A percentile compares a stretch with the other conserved stretches of the same genome.
Conservation (phyloP, 2,113 vertebrate species). For the Nipponia nippon region DNA sequence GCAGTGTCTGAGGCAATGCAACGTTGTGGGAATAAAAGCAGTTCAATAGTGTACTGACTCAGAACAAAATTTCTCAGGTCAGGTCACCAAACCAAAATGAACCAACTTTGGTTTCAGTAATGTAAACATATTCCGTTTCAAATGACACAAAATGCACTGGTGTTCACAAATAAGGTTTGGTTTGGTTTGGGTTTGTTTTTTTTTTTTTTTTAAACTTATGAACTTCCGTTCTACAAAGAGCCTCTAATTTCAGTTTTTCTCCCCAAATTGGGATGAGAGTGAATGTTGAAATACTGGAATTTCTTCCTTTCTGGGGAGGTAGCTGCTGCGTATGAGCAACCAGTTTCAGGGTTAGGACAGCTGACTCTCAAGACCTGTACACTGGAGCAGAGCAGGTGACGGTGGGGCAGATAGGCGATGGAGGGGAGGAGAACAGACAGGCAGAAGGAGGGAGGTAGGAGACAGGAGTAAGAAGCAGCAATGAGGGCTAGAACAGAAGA, state of each 20-base stretch:
- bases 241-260: conserved; percentile 32
- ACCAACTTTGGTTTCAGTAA: conserved; percentile 36
- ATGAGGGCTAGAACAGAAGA: neutral
- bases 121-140: conserved; percentile 38
- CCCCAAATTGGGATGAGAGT: neutral
- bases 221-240: neutral
- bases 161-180: neutral
- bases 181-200: no score
- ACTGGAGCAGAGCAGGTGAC: neutral
- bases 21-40: conserved; percentile 9
- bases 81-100: conserved; percentile 55
- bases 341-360: neutral
- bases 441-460: neutral
- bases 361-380: neutral
- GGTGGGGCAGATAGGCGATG: neutral
- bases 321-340: neutral
- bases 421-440: neutral
- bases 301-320: conserved; percentile 1
- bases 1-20: neutral
- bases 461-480: neutral
- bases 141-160: neutral
- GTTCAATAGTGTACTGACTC: conserved; percentile 34
- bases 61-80: conserved; percentile 41
- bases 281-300: conserved; percentile 46
- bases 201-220: conserved; percentile 31